Base-by-base conservation (phyloP, 1,140 invertebrate species). In the Lepidurus apus region DNA sequence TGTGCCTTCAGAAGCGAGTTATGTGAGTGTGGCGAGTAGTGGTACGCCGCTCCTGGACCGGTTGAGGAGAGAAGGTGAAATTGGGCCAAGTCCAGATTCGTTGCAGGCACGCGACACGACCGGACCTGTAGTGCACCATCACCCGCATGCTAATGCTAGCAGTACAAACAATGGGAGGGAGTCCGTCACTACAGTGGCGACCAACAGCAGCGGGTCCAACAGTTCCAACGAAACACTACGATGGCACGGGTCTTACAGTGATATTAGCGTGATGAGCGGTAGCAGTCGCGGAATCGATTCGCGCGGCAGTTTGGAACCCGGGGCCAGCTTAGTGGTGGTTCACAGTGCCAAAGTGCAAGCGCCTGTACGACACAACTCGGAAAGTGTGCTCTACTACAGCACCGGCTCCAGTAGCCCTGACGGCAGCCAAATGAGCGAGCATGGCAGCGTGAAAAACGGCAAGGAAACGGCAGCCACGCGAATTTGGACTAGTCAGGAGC, bases 161-260 rank as follows among this genome's bases (percentile, higher is more conserved):
- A 21, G 53, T 65, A 79, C 47, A 43, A 34, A 75, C n/a, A 82
- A 86, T 79, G 90, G 91, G 11, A 86, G 90, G 80, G 91, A 91
- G 81, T 92, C 90, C 83, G 91, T 91, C 1, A 91, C 91, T 4
- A 85, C 84, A 9, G 84, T 85, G 0, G 84, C 84, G 13, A 91
- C 90, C 44, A 84, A 85, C 78, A 82, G 81, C 73, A 84, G 83
- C 73, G 84, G 84, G 9, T 83, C 82, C 83, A 91, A 90, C 65
- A 93, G 91, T 73, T 92, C 91, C 44, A 91, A 91, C 81, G 93
- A 94, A 82, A 93, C 93, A 8, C 85, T 93, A 1, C 94, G 94
- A 85, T 93, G 92, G 92, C 90, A 92, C 81, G 91, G 91, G 42
- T 93, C 91, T 7, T 90, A 91, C 86, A 92, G 91, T 82, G 92